phyloP scores from a whole-genome alignment of 2,113 vertebrate species.

The Malurus cyaneus region DNA sequence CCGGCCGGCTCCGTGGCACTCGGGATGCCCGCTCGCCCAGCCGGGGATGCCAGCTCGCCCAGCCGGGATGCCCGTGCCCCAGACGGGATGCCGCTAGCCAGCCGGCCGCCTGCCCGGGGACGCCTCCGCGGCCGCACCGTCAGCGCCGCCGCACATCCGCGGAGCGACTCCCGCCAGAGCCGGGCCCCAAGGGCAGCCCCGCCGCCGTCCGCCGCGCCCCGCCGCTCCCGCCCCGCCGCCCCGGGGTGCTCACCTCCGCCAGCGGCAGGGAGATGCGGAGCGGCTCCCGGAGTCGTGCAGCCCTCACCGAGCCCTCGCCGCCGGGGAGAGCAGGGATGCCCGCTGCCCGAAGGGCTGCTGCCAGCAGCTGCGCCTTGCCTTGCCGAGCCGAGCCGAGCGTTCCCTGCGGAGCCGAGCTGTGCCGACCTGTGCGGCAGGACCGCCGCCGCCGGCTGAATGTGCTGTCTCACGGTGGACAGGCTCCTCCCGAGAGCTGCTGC shows the following conservation, averaged over 20 bases:
- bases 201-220: background rate
- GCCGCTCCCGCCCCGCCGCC: background rate
- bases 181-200: background rate
- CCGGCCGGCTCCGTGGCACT: background rate
- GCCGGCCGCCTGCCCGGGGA: background rate
- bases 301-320: background rate
- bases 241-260: background rate
- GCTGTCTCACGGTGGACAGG: slow-evolving; percentile 76
- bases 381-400: background rate
- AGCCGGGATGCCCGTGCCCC: no score
- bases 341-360: background rate
- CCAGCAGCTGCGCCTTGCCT: background rate
- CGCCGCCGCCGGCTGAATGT: slow-evolving; percentile 60
- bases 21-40: background rate
- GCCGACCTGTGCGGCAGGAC: slow-evolving; percentile 1
- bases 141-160: background rate
- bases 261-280: background rate
- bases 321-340: background rate
- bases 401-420: background rate
- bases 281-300: background rate
- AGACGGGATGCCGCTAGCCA: background rate
- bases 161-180: background rate
- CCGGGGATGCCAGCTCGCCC: background rate
- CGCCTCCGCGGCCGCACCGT: background rate
- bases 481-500: slow-evolving; percentile 47